Base-by-base conservation (phyloP, 2,888 invertebrate species). In the Craniophora ligustri region DNA sequence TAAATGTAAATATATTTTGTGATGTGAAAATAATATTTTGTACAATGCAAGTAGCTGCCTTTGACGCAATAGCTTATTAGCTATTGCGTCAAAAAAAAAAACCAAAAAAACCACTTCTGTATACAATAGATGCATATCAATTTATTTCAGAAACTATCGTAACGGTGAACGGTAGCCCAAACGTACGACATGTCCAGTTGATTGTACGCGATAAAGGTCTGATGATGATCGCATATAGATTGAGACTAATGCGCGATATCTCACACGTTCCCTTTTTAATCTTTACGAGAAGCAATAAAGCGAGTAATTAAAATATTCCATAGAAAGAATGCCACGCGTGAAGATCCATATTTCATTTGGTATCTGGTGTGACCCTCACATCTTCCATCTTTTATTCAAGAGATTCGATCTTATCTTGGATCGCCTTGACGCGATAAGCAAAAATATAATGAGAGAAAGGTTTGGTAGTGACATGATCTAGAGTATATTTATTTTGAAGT, bases 201-300 rank as follows among this genome's bases (percentile, higher is more conserved):
- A 65, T 58, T 26, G 34, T 23, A 16, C 21, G 16, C 11, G 67
- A 57, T 67, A 72, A 48, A 44, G 56, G 39, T 19, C 21, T 58
- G 55, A 63, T 59, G 47, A 63, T 66, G 56, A 57, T 66, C 50
- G 26, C 41, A 16, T 46, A 44, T 32, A 53, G 49, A 70, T 67
- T 70, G 32, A 53, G 35, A 56, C 48, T 66, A 60, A 70, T 55
- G 46, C 44, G 48, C 23, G 35, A 48, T 47, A 51, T 47, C 47
- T 50, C 34, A 50, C 58, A 41, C 63, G 40, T 30, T 41, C 28
- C n/a, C 14, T 67, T n/a, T 30, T 35, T 45, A 39, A 63, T 48
- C 44, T 48, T 54, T 42, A 54, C 54, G 32, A 19, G 16, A 7
- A 8, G 55, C 30, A 41, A 54, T 64, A 54, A 68, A 62, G 32